These are phyloP conservation scores for Megalurothrips usitatus DNA, from an alignment of 2,888 invertebrate genomes.

Conservation along the genomic window DNA sequence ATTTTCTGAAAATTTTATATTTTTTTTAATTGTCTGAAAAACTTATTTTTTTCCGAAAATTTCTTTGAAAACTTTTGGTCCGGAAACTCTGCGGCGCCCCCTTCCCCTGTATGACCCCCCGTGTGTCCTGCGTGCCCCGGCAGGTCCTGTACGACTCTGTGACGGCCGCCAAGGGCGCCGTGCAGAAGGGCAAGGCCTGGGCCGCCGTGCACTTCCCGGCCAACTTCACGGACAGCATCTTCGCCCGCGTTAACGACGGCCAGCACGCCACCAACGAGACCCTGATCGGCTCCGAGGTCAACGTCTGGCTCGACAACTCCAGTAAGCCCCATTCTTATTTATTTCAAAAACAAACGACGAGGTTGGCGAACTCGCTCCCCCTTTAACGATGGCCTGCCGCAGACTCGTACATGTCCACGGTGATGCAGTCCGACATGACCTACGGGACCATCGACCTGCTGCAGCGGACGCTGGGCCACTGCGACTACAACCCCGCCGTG, in stretches of 20 bases:
- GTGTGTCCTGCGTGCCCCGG: not conserved
- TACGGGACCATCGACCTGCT: slow-evolving; percentile 37
- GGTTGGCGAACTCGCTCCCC: no score
- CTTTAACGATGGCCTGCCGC: slow-evolving; percentile 28
- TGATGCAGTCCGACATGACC: slow-evolving; percentile 37
- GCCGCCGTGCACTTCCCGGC: slow-evolving; percentile 67
- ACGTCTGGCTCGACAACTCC: slow-evolving; percentile 75
- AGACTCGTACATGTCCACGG: slow-evolving; percentile 39
- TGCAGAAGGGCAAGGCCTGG: slow-evolving; percentile 67
- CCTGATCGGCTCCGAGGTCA: slow-evolving; percentile 61
- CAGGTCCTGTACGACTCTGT: slow-evolving; percentile 55
- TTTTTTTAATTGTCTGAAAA: no score
- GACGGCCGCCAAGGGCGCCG: slow-evolving; percentile 61
- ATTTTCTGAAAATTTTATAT: no score
- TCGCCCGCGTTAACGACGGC: slow-evolving; percentile 57
- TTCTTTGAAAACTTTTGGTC: no score
- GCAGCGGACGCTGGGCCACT: slow-evolving; percentile 36
- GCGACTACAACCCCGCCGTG: slow-evolving; percentile 37
- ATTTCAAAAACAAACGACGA: no score
- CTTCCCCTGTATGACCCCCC: no score
- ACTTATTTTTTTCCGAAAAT: no score
- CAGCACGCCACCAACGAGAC: slow-evolving; percentile 57
- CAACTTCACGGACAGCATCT: slow-evolving; percentile 71
- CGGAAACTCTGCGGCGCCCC: no score
- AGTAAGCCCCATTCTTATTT: slow-evolving; percentile 54